Conservation (phyloP, 1,140 invertebrate species). For the Brachionus plicatilis region DNA sequence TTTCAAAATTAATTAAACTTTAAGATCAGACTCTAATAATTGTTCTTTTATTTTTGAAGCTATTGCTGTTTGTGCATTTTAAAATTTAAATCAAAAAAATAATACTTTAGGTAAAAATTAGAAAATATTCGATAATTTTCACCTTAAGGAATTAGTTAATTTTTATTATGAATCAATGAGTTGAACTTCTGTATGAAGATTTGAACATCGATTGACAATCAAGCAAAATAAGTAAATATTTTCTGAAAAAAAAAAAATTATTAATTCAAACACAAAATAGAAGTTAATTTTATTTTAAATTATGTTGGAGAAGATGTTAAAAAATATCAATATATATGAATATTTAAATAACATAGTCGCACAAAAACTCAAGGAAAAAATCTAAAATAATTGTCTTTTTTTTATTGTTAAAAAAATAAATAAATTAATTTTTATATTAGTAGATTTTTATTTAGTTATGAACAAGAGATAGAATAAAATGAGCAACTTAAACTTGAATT, state of each 20-base stretch:
- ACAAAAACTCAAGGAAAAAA: background rate
- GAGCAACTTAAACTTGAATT: background rate
- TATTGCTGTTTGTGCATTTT: background rate
- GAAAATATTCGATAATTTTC: background rate
- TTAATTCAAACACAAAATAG: background rate
- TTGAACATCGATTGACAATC: background rate
- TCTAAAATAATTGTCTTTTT: background rate
- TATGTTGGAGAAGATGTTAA: background rate
- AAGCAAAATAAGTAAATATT: background rate
- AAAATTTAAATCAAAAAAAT: background rate
- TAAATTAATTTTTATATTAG: background rate
- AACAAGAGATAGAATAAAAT: background rate
- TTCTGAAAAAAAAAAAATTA: background rate
- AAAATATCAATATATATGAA: background rate
- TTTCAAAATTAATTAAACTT: background rate
- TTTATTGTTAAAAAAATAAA: background rate
- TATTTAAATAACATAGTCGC: background rate
- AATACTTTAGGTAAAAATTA: background rate
- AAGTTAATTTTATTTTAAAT: constrained; percentile 25
- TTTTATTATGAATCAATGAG: background rate
- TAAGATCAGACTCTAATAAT: background rate
- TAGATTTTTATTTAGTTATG: background rate
- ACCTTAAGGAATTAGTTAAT: background rate
- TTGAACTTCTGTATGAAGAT: background rate
- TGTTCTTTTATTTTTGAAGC: background rate